These are phyloP conservation scores for Penaeus japonicus DNA, from an alignment of 1,140 invertebrate species.

Conservation along the genomic window DNA sequence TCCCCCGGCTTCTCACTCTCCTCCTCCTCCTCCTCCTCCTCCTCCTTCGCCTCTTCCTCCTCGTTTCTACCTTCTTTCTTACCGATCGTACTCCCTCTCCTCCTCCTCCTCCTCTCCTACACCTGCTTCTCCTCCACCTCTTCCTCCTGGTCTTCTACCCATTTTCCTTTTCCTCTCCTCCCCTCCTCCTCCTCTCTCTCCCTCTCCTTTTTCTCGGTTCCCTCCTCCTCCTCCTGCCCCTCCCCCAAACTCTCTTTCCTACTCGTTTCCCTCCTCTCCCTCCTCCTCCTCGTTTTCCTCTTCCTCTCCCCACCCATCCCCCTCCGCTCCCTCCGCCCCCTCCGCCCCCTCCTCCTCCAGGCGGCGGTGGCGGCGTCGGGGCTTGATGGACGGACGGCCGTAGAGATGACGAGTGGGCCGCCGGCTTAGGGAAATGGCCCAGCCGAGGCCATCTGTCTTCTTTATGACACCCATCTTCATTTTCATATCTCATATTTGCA, in stretches of 20 bases:
- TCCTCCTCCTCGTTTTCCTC: neutral
- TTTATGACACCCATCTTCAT: constrained; percentile 82
- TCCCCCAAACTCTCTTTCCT: neutral
- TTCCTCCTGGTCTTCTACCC: neutral
- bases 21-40: too few species aligned
- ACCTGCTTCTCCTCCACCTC: too few species aligned
- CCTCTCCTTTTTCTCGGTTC: neutral
- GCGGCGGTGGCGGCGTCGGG: neutral
- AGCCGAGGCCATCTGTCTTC: constrained; percentile 79
- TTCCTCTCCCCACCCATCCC: neutral
- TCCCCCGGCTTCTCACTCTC: too few species aligned
- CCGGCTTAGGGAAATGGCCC: constrained; percentile 76
- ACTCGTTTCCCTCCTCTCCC: neutral
- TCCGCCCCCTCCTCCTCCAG: neutral
- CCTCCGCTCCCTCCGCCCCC: neutral
- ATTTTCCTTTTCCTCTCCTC: neutral
- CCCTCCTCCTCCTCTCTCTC: neutral
- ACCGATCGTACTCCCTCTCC: too few species aligned
- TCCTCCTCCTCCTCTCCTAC: too few species aligned
- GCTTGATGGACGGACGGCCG: constrained; percentile 73
- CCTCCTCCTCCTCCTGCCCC: neutral
- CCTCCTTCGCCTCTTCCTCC: too few species aligned
- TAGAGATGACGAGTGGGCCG: constrained; percentile 71
- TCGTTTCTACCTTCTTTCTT: too few species aligned
- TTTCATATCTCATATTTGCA: constrained; percentile 84